Base-by-base conservation (phyloP, 2,113 vertebrate genomes). In the Cottus gobio region DNA sequence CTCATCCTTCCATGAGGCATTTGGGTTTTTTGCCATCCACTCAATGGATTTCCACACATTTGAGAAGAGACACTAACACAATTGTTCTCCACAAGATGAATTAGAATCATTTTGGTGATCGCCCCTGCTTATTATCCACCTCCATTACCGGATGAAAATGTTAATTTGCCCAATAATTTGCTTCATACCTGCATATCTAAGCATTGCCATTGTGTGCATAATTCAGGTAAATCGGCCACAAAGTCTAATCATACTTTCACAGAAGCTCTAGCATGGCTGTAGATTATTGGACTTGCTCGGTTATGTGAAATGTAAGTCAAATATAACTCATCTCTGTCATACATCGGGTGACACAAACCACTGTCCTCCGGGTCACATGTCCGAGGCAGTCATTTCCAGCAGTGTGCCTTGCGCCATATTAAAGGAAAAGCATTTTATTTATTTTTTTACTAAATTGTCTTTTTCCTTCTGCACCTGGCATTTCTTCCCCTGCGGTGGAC, bases 401-500 rank as follows among this genome's bases (percentile, higher is more conserved):
- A 22, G 1, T 1, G 9, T 50, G 36, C 11, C 0, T 80, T 24
- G 42, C 75, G 54, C 11, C 71, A 50, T 65, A 46, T 84, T 77
- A 61, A 70, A 58, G 26, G 8, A 37, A 37, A 75, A 42, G 13
- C 2, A 20, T 56, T 22, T 58, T 37, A 31, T 46, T 50, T 66
- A 31, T 46, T 44, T 66, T 28, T 61, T 61, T 5, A 61, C 30
- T n/a, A 80, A 83, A 79, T 26, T 37, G 36, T 37, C 12, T 71
- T 65, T 42, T 58, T 46, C 11, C 71, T 1, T 22, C 78, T 70
- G 37, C 67, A 80, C 61, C 61, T 73, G 79, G 58, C 69, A 78
- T 62, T 67, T 80, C 18, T 60, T 63, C 7, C 60, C 81, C 81
- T 60, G 66, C 30, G 7, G 82, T 54, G 9, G 65, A 81, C 57